phyloP scores from a whole-genome alignment of 2,888 invertebrate genomes.

The Andrena camellia region DNA sequence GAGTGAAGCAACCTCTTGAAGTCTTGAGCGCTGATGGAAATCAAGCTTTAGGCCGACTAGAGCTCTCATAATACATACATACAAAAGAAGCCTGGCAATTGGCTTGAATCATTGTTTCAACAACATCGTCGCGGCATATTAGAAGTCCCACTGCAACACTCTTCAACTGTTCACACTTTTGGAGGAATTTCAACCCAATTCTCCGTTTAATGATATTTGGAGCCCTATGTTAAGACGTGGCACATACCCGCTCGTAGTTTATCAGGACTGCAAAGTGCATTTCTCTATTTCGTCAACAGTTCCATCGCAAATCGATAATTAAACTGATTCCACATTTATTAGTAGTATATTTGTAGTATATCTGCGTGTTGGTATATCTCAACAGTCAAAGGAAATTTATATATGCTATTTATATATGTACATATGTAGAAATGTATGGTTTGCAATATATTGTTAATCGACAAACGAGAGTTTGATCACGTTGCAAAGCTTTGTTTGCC shows the following conservation, averaged over 20 bases:
- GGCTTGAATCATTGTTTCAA: background rate
- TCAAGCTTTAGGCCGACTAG: slow-evolving; percentile 11
- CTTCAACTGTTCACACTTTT: too few relatives aligned
- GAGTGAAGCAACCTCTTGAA: background rate
- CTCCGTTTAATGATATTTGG: too few relatives aligned
- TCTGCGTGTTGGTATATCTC: too few relatives aligned
- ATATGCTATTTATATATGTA: background rate
- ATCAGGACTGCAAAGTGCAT: background rate
- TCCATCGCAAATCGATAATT: background rate
- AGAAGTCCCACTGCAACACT: slow-evolving; percentile 5
- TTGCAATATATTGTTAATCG: background rate
- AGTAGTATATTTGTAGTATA: too few relatives aligned
- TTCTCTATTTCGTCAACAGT: background rate
- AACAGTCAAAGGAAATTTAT: background rate
- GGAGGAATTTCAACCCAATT: too few relatives aligned
- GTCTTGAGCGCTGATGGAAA: background rate
- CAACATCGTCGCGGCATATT: background rate
- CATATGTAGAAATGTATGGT: too few relatives aligned
- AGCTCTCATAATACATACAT: background rate
- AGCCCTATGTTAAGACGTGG: too few relatives aligned
- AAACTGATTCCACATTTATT: background rate
- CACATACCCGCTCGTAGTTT: too few relatives aligned
- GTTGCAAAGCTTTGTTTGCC: background rate
- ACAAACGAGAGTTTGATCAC: background rate
- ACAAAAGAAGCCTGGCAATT: background rate